Base-by-base conservation (phyloP, 2,888 invertebrate species). In the Teleogryllus oceanicus region DNA sequence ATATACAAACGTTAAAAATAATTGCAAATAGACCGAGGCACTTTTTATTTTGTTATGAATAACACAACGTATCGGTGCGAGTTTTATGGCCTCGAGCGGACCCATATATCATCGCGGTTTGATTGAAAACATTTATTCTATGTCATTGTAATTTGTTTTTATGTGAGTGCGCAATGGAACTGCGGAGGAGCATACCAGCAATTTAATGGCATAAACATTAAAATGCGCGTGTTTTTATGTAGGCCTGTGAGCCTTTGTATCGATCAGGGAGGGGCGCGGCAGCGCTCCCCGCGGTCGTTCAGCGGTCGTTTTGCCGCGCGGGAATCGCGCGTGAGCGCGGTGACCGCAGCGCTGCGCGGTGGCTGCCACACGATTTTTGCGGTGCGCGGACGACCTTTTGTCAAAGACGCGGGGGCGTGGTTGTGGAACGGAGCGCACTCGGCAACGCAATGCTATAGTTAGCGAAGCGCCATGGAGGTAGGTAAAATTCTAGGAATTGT, bases 1-100 rank as follows among this genome's bases (percentile, higher is more conserved):
- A 62, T 62, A 62, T 62, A 62, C 62, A 62, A 62, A 62, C 62
- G 62, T 62, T 62, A 62, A 62, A 62, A 62, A 62, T 62, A 62
- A 62, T 62, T 62, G 62, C 62, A 62, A 62, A 62, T 62, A 62
- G 62, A 62, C 62, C 62, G 62, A 62, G 62, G 12, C 62, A 62
- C 13, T n/a, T 62, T 62, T 62, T 62, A 62, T 62, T 62, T 62
- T 62, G 62, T 62, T 62, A 62, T 62, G 62, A 62, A 62, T 62
- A 62, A 62, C 62, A 18, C n/a, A 18, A 62, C 62, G 62, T 62
- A 62, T 62, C 62, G 62, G 62, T 62, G 62, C 62, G 62, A 62
- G 62, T 62, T 62, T 62, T 62, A 62, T 62, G 62, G 62, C 62
- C 62, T 13, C 3, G 16, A 62, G 62, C 62, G 62, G 16, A 8